Base-by-base conservation (phyloP, 2,797 vertebrate species). In the Thalassophryne amazonica region DNA sequence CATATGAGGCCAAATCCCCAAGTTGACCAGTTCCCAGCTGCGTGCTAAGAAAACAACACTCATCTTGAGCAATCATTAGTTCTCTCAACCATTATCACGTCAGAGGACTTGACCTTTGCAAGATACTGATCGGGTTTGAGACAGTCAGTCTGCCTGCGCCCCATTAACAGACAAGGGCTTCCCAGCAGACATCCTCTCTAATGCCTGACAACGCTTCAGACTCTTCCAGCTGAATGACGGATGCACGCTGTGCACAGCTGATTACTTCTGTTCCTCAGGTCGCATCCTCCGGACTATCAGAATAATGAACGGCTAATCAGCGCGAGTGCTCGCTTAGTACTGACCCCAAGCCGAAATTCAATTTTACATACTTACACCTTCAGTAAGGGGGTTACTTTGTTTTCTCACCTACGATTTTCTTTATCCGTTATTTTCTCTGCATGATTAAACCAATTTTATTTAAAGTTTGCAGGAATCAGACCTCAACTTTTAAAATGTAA, bases 191-290 rank as follows among this genome's bases (percentile, higher is more conserved):
- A 54, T 55, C 46, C 48, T 37, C 60, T 53, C 61, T 78, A 73
- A 83, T 78, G 69, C 34, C 5, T 37, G 33, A 20, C 13, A 71
- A 60, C 62, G 66, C 75, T 69, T 60, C 18, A 51, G 34, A 67
- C 41, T 28, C 39, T 42, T 77, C 73, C 61, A 50, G 35, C 25
- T 32, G 47, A 69, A 53, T 76, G 83, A 85, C 78, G 71, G 76
- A 76, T 68, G 70, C 28, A 21, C 1, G 55, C 42, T 63, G 47
- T 47, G 71, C 54, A 68, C 58, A 62, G 41, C 24, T 22, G 25
- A 60, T 56, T 34, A 45, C 51, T 16, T 49, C 40, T 1, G 23
- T 39, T 18, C 24, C 48, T 37, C 46, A 21, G 24, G 36, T 38
- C 31, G 29, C 42, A n/a, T 2, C 49, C 58, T 71, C 56, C 13